Conservation (phyloP, 2,888 invertebrate genomes). For the Synergus japonicus region DNA sequence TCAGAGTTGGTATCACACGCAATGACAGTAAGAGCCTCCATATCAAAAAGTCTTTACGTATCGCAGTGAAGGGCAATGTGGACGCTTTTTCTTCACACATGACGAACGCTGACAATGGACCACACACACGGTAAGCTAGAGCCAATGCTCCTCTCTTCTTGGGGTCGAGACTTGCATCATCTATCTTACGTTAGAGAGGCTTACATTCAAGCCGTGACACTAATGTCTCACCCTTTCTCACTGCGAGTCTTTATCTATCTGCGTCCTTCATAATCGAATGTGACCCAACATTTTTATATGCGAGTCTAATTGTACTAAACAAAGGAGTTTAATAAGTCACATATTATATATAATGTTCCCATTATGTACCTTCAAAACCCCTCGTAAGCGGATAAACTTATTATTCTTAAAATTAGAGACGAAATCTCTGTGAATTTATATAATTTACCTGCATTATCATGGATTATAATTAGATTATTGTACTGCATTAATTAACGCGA, state of each 20-base stretch:
- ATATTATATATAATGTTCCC: neutral
- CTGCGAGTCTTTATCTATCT: slow-evolving; percentile 57
- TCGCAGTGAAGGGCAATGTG: slow-evolving; percentile 52
- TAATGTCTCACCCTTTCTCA: slow-evolving; percentile 64
- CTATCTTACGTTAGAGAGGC: slow-evolving; percentile 66
- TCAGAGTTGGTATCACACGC: neutral
- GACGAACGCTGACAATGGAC: slow-evolving; percentile 59
- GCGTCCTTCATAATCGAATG: slow-evolving; percentile 44
- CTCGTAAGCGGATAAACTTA: neutral
- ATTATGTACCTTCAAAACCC: neutral
- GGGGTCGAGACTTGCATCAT: slow-evolving; percentile 67
- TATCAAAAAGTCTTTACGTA: slow-evolving; percentile 61
- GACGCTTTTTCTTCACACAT: slow-evolving; percentile 48
- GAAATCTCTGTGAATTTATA: neutral
- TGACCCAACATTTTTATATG: slow-evolving; percentile 32
- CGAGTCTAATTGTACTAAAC: slow-evolving; percentile 19
- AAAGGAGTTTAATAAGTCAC: neutral
- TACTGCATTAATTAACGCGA: neutral
- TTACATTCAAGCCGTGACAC: slow-evolving; percentile 70
- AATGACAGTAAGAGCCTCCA: slow-evolving; percentile 20
- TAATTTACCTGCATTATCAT: neutral
- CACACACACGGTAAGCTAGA: slow-evolving; percentile 66
- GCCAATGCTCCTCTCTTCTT: slow-evolving; percentile 52
- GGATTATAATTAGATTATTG: neutral
- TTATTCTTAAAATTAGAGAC: neutral